Conservation (phyloP, 2,113 vertebrate species). For the Coptodon bakossiorum region DNA sequence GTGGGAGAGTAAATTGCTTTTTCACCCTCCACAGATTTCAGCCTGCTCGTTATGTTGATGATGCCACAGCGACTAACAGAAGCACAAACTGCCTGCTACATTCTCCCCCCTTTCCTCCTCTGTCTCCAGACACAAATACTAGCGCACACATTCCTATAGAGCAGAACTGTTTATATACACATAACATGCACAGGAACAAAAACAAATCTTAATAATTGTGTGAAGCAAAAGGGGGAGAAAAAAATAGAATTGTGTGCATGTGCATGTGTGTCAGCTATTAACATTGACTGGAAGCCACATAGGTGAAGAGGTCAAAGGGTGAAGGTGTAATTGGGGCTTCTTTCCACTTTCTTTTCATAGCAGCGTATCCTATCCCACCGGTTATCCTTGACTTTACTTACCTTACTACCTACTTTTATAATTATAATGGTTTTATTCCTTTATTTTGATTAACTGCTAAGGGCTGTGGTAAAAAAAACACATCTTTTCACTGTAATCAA, state of each 20-base stretch:
- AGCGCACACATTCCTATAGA: conserved; percentile 11
- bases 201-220: not conserved
- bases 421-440: not conserved
- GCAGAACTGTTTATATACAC: not conserved
- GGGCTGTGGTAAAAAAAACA: not conserved
- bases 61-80: conserved; percentile 60
- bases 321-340: not conserved
- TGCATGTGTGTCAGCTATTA: not conserved
- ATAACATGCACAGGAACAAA: conserved; percentile 1
- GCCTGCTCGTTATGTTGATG: conserved; percentile 69
- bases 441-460: not conserved
- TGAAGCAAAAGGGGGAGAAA: not conserved
- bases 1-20: conserved; percentile 73
- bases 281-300: not conserved
- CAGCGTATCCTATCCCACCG: not conserved
- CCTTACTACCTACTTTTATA: not conserved
- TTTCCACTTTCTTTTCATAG: not conserved
- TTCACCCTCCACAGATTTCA: conserved; percentile 73
- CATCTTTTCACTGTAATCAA: not conserved
- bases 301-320: conserved; percentile 1
- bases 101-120: not conserved
- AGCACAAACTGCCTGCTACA: conserved; percentile 56
- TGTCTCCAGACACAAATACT: conserved; percentile 17
- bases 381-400: not conserved
- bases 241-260: not conserved